phyloP scores from a whole-genome alignment of 2,797 vertebrate genomes.

The Huso huso region DNA sequence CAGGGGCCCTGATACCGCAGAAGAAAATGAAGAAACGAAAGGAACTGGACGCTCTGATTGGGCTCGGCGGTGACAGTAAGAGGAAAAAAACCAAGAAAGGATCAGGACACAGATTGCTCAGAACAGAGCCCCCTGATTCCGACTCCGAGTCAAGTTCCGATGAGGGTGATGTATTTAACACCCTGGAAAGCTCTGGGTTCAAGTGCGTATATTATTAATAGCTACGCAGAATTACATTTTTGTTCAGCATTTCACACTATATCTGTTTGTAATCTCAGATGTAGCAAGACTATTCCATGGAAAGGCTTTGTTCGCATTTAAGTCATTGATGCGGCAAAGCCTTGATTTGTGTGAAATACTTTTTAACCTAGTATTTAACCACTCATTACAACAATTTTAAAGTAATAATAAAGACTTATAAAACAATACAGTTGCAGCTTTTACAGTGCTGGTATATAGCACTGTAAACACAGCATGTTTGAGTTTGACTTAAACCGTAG shows the following conservation, averaged over 20 bases:
- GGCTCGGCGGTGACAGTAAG: conserved; percentile 71
- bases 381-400: no score
- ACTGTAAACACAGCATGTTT: no score
- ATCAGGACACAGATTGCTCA: conserved; percentile 81
- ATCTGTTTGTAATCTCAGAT: no score
- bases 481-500: no score
- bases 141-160: conserved; percentile 81
- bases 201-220: conserved; percentile 59
- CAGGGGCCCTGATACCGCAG: conserved; percentile 72
- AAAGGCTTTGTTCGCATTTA: no score
- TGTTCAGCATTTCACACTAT: neutral
- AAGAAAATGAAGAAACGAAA: conserved; percentile 98
- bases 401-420: no score
- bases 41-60: conserved; percentile 88
- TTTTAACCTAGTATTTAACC: no score
- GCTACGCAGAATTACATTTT: neutral
- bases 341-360: no score
- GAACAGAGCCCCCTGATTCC: conserved; percentile 81
- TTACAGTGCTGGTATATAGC: no score
- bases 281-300: no score
- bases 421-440: no score
- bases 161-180: conserved; percentile 67
- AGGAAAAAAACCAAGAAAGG: conserved; percentile 83
- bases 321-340: no score
- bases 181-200: conserved; percentile 47